Conservation (phyloP, 2,113 vertebrate species). For the human (Homo sapiens) region GRCh38 chr2:178926001-178926500, state of each 20-base stretch:
- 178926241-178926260: background rate
- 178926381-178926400: background rate
- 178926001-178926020: background rate
- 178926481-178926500: background rate
- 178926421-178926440: background rate
- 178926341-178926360: background rate
- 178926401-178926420: constrained; percentile 28
- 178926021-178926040: background rate
- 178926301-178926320: background rate
- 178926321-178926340: background rate
- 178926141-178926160: background rate
- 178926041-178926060: background rate
- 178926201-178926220: background rate
- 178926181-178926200: constrained; percentile 24
- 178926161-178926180: background rate
- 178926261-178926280: background rate
- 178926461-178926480: background rate
- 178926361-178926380: background rate
- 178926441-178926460: background rate
- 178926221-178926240: background rate
- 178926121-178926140: constrained; percentile 29
- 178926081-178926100: background rate
- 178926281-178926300: background rate
- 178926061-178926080: background rate
- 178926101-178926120: background rate